Conservation (phyloP, 2,888 invertebrate genomes). For the Drosophila eohydei region DNA sequence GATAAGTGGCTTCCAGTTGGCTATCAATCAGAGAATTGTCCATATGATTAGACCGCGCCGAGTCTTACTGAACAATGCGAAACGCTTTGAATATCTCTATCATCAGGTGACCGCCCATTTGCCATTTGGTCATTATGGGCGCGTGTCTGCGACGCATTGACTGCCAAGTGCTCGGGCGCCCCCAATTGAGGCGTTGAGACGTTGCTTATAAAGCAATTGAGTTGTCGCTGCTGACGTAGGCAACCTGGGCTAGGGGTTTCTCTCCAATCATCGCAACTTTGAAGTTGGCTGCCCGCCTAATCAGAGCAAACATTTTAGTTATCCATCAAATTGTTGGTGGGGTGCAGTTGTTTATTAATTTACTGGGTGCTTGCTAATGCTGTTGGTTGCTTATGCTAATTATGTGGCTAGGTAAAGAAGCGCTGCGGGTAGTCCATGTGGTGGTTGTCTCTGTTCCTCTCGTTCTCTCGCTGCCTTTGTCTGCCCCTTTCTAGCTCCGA, state of each 20-base stretch:
- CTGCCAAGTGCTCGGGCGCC: constrained; percentile 43
- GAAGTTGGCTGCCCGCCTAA: constrained; percentile 22
- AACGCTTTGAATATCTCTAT: constrained; percentile 5
- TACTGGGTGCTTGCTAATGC: constrained; percentile 50
- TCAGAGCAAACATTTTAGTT: constrained; percentile 7
- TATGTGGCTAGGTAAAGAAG: constrained; percentile 60
- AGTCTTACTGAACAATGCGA: constrained; percentile 21
- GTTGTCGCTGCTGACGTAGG: constrained; percentile 43
- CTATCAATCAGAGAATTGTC: constrained; percentile 41
- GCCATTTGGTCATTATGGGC: constrained; percentile 56
- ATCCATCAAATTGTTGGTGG: background rate
- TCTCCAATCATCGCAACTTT: constrained; percentile 8
- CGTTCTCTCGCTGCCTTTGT: background rate
- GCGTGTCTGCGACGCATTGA: constrained; percentile 57
- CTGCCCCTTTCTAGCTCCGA: constrained; percentile 22
- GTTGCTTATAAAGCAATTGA: constrained; percentile 48
- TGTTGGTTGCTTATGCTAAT: constrained; percentile 10
- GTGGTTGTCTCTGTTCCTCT: constrained; percentile 11
- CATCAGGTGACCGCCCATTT: constrained; percentile 61
- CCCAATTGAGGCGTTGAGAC: constrained; percentile 1
- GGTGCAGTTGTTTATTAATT: constrained; percentile 59
- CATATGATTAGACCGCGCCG: constrained; percentile 24
- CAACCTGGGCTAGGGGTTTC: background rate
- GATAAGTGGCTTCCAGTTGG: constrained; percentile 17
- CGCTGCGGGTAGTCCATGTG: constrained; percentile 28